Evolutionary conservation across 2,113 vertebrate genomes (phyloP), one percentile per base, ranked within the genome.

Genomic region (Corythoichthys haematopterus): DNA sequence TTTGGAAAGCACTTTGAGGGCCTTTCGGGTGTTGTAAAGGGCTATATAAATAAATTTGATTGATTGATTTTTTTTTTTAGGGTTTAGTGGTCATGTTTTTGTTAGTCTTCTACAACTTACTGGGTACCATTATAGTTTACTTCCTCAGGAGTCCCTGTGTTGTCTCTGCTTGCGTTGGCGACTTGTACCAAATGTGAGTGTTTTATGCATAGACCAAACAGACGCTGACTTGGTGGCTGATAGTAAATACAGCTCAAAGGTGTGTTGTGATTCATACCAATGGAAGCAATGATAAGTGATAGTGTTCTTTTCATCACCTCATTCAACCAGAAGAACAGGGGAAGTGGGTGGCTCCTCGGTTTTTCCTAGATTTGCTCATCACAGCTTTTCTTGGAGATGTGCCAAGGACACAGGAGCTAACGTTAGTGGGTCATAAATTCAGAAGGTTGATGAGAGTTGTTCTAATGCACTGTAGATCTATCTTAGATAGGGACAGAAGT

Each of bases 361-460:
- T 61, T 77, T 76, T 16, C 80, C 80, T 5, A 76, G 75, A 84
- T 83, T 80, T 78, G 80, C 82, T 84, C 81, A 85, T 70, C 70
- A 74, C 70, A 71, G 76, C 82, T 80, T 89, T 88, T 88, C 88
- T 86, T 88, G 85, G 87, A 87, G 84, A 85, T 90, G 86, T 88
- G 80, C 75, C 53, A 75, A 84, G 83, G 81, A 80, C 83, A 86
- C 76, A 82, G 84, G 77, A 75, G 73, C 80, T 69, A 84, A 86
- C 80, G 87, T 90, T 91, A 89, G 85, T 82, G 79, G 84, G 82
- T 87, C 87, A 88, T 91, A 87, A 28, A 88, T 86, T 85, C 74
- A 74, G 77, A 73, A 65, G 78, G 80, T 80, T 83, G 86, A 88
- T 85, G 83, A 83, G 88, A 76, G 77, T 75, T 83, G 83, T 88